Percentiles rank a stretch among this genome's conserved stretches.
These are phyloP conservation scores for Himalopsyche tibetana DNA, from an alignment of 2,888 invertebrate species.

Conservation along the genomic window DNA sequence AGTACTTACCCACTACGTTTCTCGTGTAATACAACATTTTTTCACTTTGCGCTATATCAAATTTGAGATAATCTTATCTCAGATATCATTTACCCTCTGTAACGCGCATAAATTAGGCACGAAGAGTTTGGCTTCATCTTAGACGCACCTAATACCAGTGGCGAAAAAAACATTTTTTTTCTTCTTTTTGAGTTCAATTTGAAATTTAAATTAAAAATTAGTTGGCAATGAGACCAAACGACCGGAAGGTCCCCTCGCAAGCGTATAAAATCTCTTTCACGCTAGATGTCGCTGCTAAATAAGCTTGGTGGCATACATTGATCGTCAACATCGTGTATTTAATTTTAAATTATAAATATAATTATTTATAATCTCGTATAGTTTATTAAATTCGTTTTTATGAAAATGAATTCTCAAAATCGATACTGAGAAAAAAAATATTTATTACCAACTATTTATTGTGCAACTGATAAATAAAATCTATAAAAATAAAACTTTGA, in stretches of 20 bases:
- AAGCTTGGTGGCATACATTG: neutral
- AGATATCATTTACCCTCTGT: constrained; percentile 11
- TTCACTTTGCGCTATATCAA: constrained; percentile 34
- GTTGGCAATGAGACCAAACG: constrained; percentile 30
- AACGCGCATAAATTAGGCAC: constrained; percentile 2
- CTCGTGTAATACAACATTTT: constrained; percentile 6
- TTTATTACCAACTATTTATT: too few relatives aligned
- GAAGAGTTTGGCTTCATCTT: neutral
- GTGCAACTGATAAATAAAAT: too few relatives aligned
- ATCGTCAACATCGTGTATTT: neutral
- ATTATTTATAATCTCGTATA: neutral
- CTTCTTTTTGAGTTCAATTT: constrained; percentile 21
- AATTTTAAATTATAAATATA: neutral
- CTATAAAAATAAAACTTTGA: too few relatives aligned
- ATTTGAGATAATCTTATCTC: constrained; percentile 19
- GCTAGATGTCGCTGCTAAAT: constrained; percentile 13
- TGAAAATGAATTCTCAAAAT: too few relatives aligned
- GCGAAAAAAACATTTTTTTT: neutral
- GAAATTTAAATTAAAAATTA: constrained; percentile 34
- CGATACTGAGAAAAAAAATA: too few relatives aligned
- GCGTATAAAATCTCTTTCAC: constrained; percentile 15
- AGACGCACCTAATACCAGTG: neutral
- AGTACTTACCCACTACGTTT: neutral
- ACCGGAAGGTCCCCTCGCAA: constrained; percentile 25
- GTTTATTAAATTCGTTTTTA: too few relatives aligned